Conservation (phyloP, 2,888 invertebrate species). For the Trichacis sp. region DNA sequence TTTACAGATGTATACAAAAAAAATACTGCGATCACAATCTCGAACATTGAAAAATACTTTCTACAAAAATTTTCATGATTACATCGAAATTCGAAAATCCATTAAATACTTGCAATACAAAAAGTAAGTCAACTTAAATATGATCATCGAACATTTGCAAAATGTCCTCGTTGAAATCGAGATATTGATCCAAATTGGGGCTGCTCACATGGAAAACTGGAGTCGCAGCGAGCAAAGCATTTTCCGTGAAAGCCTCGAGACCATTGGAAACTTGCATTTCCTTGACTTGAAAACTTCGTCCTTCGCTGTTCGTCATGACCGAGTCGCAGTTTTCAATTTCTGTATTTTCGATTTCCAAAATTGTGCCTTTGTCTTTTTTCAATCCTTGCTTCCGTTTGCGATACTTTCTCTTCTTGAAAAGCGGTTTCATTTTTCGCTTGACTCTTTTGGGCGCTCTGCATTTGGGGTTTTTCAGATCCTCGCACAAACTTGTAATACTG, state of each 20-base stretch:
- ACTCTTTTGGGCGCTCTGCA: slow-evolving; percentile 33
- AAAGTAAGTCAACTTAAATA: too few species aligned
- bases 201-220: neutral
- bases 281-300: neutral
- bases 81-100: neutral
- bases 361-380: neutral
- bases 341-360: neutral
- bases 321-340: neutral
- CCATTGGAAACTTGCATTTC: neutral
- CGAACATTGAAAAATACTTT: neutral
- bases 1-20: too few species aligned
- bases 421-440: slow-evolving; percentile 11
- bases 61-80: neutral
- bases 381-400: slow-evolving; percentile 12
- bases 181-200: neutral
- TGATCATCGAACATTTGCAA: too few species aligned
- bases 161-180: neutral
- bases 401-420: slow-evolving; percentile 17
- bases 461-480: slow-evolving; percentile 31
- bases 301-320: neutral
- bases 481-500: slow-evolving; percentile 24
- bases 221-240: neutral
- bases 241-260: neutral
- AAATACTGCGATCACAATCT: neutral
- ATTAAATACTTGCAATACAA: too few species aligned